Base-by-base conservation (phyloP, 2,113 vertebrate species). In the Gobius niger region DNA sequence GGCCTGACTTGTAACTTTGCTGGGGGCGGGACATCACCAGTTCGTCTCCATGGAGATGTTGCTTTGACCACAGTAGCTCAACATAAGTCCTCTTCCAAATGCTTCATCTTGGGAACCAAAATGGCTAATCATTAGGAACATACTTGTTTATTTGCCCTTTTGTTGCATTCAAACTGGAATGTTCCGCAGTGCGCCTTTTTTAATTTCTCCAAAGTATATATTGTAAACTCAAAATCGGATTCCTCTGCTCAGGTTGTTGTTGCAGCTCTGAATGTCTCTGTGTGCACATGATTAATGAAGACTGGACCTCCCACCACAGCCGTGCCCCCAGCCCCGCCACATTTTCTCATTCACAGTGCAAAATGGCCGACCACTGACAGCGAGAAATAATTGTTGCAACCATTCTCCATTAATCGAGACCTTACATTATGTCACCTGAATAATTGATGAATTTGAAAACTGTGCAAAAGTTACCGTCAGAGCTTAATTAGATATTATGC, bases 361-460 rank as follows among this genome's bases (percentile, higher is more conserved):
- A 80, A 84, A 84, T 87, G 81, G 81, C 77, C 49, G 76, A 82
- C 79, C 44, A 42, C 41, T 52, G 52, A 63, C 15, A 73, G 40
- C n/a, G 63, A 19, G 53, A 50, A 34, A 11, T 40, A 47, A 34
- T 46, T 49, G 15, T 9, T 65, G 42, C 50, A 44, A 49, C n/a
- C 8, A 57, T 4, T 12, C 50, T 24, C 19, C 4, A 4, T 13
- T 34, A 7, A 34, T 18, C 40, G 11, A 34, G 11, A 53, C 19
- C 9, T 18, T 52, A 7, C 34, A 56, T 51, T 51, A n/a, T 65
- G 12, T 24, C 53, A 6, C 44, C 52, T 16, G 16, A 14, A 53
- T 76, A n/a, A 54, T 73, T n/a, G 6, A 52, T 53, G 54, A 64
- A 14, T 11, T 63, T 34, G 24, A 34, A 34, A 34, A 34, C 11